Conservation (phyloP, 2,888 invertebrate species). For the Lasioglossum villosulum region DNA sequence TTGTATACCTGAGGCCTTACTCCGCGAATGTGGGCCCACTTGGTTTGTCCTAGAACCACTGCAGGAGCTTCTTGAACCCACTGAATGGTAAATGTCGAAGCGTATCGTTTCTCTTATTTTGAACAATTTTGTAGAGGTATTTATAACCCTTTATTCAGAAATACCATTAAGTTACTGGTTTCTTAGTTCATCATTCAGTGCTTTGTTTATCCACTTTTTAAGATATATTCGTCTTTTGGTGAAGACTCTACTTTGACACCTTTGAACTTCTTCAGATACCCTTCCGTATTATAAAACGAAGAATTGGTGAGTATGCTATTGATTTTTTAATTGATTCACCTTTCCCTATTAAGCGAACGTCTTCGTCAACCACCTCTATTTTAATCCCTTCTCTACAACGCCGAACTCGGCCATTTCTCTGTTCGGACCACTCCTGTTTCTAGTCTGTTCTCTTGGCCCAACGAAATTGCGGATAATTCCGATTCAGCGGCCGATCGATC, state of each 20-base stretch:
- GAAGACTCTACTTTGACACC: not conserved
- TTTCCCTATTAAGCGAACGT: not conserved
- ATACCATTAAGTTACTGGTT: not conserved
- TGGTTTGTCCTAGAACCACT: not conserved
- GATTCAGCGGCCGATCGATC: conserved; percentile 19
- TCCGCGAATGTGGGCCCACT: conserved; percentile 9
- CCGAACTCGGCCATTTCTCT: not conserved
- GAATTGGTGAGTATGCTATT: not conserved
- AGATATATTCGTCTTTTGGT: not conserved
- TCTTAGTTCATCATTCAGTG: not conserved
- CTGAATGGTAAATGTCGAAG: not conserved
- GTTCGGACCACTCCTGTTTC: not conserved
- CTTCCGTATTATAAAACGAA: not conserved
- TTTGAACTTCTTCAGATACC: not conserved
- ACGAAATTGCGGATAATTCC: conserved; percentile 47
- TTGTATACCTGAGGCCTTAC: conserved; percentile 44
- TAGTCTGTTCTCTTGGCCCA: not conserved
- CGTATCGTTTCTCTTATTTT: not conserved
- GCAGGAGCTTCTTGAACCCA: not conserved
- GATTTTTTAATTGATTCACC: not conserved
- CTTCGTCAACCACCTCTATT: not conserved
- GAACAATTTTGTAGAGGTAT: not conserved
- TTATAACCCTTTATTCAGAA: not conserved
- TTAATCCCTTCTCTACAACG: not conserved
- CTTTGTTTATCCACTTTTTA: not conserved